Evolutionary conservation across 2,888 invertebrate species (phyloP), one percentile per base, ranked within the genome.

Genomic region (Yponomeuta cagnagella): DNA sequence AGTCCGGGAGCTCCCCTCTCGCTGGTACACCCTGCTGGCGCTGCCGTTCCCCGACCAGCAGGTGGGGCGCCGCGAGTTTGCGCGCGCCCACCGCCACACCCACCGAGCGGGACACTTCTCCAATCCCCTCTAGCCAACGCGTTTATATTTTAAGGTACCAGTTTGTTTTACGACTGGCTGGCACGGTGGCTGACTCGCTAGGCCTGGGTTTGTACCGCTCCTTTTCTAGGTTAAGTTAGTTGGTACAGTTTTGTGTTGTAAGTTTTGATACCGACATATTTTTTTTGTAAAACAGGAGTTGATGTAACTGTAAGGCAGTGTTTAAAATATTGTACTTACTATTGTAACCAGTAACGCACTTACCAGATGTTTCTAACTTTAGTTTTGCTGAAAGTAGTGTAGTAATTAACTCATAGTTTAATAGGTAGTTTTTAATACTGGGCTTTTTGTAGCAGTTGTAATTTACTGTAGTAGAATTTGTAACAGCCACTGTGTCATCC

Each of bases 31-130:
- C 74, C 95, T 97, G 80, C 94, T 97, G 88, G 97, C 97, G 77
- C 94, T 97, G 82, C 97, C 97, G 77, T 98, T 98, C 93, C 97
- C 97, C 82, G 97, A 98, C 93, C 97, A 97, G 93, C 97, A 97
- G 88, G 95, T 97, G 81, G 97, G 97, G 78, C 93, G 97, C 82
- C 94, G 97, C 75, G 97, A 97, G 91, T 95, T 96, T 81, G 95
- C 95, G 77, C 94, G 96, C 80, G 94, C 94, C 81, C 95, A 95
- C 86, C 94, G 95, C 74, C 94, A 94, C 82, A 89, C 93, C 75
- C 94, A 94, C 76, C 95, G 95, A 82, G 97, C 97, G 79, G 97
- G 97, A 83, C 96, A 96, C 93, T 97, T 97, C 94, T 97, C 97
- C 93, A 96, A 96, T 90, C 96, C 96, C 72, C 93, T 94, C 89